Base-by-base conservation (phyloP, 2,113 vertebrate genomes). In the Muntiacus reevesi region DNA sequence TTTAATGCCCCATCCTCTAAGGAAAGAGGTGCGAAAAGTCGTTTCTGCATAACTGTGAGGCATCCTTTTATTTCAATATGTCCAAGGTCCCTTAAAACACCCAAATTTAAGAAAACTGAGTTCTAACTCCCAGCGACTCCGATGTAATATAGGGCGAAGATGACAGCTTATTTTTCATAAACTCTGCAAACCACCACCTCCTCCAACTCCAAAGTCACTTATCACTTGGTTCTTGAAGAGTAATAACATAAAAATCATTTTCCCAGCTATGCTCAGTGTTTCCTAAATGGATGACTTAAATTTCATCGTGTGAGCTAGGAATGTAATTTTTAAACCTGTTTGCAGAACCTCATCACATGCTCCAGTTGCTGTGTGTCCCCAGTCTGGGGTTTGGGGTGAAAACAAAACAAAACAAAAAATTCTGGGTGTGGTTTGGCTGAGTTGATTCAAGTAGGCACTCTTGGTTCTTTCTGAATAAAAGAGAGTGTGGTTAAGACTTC, bases 251-350 rank as follows among this genome's bases (percentile, higher is more conserved):
- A 93, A 97, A 94, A 78, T 91, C 85, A 92, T 82, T 97, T 94
- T 87, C 89, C 88, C 11, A 95, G 91, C 43, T 59, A 54, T 60
- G 50, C 67, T 84, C 94, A 3, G n/a, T 76, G 59, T 92, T 94
- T 90, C 50, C 88, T 88, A 96, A 88, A 59, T 23, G 74, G 30
- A 87, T 55, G 90, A 64, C 90, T 98, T 97, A 55, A 59, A 92
- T 97, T 96, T 96, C 90, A 85, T 64, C 83, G 85, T 92, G 90
- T 79, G 87, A 98, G 87, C 88, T 79, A 30, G 57, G 15, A 36
- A 91, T 78, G 95, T 78, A 97, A 97, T 97, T 97, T 98, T 97
- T 96, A 96, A 96, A 96, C 43, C 59, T 94, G 74, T 97, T 92
- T 82, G 85, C 84, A 55, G 89, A 84, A 74, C 47, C 19, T 60